Evolutionary conservation across 1,140 invertebrate genomes (phyloP), one percentile per base, ranked within the genome.

Genomic region (Leguminivora glycinivorella): DNA sequence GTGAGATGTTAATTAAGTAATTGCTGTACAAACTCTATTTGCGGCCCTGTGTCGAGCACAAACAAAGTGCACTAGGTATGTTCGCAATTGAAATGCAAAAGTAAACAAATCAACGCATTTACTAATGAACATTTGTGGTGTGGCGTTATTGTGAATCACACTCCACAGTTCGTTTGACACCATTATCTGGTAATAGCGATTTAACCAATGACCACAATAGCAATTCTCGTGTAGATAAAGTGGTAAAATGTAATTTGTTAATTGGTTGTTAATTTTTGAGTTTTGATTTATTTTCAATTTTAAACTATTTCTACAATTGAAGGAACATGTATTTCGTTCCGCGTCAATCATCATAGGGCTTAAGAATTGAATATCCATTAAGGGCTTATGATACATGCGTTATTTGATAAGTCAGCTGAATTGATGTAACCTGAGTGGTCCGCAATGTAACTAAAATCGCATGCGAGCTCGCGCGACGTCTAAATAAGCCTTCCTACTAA

Each of bases 331-430:
- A 74, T 67, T 63, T 34, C 68, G 29, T 76, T 72, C 68, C 74
- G 71, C 73, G 72, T 74, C 71, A 70, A 79, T 80, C 75, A 78
- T 77, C 79, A 70, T 71, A 71, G 68, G 29, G 31, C 78, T 79
- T 56, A 70, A 70, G 34, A 79, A 74, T 75, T 60, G 78, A 77
- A 82, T n/a, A 81, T 81, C 76, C 73, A n/a, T n/a, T n/a, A n/a
- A n/a, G n/a, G n/a, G n/a, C n/a, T n/a, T n/a, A n/a, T n/a, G n/a
- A n/a, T n/a, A n/a, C n/a, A n/a, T n/a, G n/a, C n/a, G n/a, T n/a
- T n/a, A n/a, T n/a, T n/a, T n/a, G n/a, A n/a, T n/a, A n/a, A n/a
- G n/a, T n/a, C n/a, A n/a, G n/a, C n/a, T n/a, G n/a, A n/a, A n/a
- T n/a, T n/a, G n/a, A n/a, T n/a, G n/a, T n/a, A n/a, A n/a, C n/a